Conservation (phyloP, 1,140 invertebrate genomes). For the Venustaconcha ellipsiformis region DNA sequence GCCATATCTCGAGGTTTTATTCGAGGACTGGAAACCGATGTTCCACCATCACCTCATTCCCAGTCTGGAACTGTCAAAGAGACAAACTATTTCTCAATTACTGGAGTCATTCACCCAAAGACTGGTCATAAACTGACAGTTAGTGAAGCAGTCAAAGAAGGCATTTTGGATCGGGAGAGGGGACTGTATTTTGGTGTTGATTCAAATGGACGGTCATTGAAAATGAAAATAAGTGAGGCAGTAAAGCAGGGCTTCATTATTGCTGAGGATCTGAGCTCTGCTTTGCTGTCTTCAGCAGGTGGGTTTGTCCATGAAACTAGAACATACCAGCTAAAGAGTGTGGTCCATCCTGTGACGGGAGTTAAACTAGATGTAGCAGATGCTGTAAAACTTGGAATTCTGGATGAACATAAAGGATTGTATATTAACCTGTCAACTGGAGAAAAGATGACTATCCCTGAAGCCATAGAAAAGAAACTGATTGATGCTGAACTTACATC, state of each 20-base stretch:
- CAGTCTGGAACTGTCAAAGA: constrained; percentile 57
- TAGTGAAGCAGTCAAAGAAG: constrained; percentile 85
- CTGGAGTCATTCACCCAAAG: constrained; percentile 85
- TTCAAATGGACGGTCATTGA: constrained; percentile 37
- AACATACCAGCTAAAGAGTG: constrained; percentile 72
- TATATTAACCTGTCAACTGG: constrained; percentile 85
- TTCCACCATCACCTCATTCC: constrained; percentile 36
- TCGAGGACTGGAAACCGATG: constrained; percentile 50
- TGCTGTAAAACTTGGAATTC: constrained; percentile 82
- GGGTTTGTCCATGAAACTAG: constrained; percentile 61
- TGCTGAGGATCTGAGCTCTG: constrained; percentile 50
- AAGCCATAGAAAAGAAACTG: constrained; percentile 77
- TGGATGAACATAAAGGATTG: constrained; percentile 83
- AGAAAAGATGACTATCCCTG: constrained; percentile 82
- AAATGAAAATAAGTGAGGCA: constrained; percentile 85
- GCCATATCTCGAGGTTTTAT: constrained; percentile 74
- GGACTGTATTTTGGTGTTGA: constrained; percentile 71
- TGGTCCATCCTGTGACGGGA: constrained; percentile 75
- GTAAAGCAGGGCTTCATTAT: constrained; percentile 73
- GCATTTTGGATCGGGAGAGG: constrained; percentile 84
- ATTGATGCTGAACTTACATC: constrained; percentile 80
- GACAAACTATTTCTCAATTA: constrained; percentile 64
- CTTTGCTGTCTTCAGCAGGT: constrained; percentile 27
- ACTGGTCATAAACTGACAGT: constrained; percentile 83
- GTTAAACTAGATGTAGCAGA: constrained; percentile 80